phyloP scores from a whole-genome alignment of 1,140 invertebrate species.

The Drosophila biarmipes region DNA sequence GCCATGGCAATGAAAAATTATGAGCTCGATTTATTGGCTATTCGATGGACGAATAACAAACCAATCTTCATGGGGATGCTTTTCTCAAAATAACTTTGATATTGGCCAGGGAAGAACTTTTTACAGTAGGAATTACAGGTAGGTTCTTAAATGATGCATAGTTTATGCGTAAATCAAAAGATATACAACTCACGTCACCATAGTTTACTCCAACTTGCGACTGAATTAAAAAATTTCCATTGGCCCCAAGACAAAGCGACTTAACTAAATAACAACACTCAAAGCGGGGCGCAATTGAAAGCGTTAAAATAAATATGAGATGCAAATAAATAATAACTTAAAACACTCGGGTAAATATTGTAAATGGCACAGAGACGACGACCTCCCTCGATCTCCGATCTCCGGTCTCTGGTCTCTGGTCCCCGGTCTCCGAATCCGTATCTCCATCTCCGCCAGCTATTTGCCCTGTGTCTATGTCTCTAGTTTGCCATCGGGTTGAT shows the following conservation, averaged over 20 bases:
- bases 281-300: conserved; percentile 51
- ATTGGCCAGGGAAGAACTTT: too few relatives aligned
- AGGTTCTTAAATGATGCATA: background rate
- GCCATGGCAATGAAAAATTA: conserved; percentile 70
- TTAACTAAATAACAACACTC: conserved; percentile 66
- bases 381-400: conserved; percentile 8
- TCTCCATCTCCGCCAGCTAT: conserved; percentile 19
- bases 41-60: conserved; percentile 59
- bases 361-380: conserved; percentile 53
- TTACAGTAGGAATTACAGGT: too few relatives aligned
- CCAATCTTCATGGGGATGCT: conserved; percentile 37
- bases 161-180: background rate
- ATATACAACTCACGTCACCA: background rate
- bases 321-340: conserved; percentile 72
- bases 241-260: conserved; percentile 49
- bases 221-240: conserved; percentile 66
- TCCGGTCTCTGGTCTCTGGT: background rate
- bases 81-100: conserved; percentile 10
- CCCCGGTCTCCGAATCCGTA: conserved; percentile 10
- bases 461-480: conserved; percentile 69
- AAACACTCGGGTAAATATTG: conserved; percentile 54
- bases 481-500: conserved; percentile 62
- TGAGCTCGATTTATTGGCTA: conserved; percentile 72
- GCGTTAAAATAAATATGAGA: conserved; percentile 65
- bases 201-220: conserved; percentile 13